Percentiles rank a stretch among this genome's conserved stretches.
Evolutionary conservation across 1,140 invertebrate genomes (phyloP).

Genomic region (Leucophenga varia): DNA sequence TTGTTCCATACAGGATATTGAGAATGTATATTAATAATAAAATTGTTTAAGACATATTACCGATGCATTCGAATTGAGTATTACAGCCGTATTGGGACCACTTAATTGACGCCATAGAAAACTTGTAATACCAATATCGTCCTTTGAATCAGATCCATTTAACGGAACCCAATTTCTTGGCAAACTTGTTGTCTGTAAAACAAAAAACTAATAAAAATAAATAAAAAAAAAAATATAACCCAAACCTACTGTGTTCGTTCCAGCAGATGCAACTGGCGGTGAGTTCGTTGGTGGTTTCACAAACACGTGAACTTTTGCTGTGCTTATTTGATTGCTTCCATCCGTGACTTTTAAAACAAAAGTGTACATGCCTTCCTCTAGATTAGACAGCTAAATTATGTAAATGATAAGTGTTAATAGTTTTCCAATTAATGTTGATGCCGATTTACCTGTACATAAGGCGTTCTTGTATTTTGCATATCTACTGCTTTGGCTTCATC

Average conservation of each 20-base stretch:
- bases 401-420: slow-evolving; percentile 1
- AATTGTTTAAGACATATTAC: slow-evolving; percentile 47
- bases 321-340: slow-evolving; percentile 80
- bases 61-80: slow-evolving; percentile 52
- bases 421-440: neutral
- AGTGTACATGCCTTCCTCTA: slow-evolving; percentile 92
- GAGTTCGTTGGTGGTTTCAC: slow-evolving; percentile 87
- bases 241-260: slow-evolving; percentile 55
- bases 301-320: slow-evolving; percentile 86
- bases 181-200: slow-evolving; percentile 72
- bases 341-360: slow-evolving; percentile 93
- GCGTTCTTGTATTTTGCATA: slow-evolving; percentile 90
- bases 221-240: neutral
- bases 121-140: slow-evolving; percentile 79
- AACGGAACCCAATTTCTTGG: slow-evolving; percentile 76
- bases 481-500: slow-evolving; percentile 84
- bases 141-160: slow-evolving; percentile 79
- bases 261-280: slow-evolving; percentile 73
- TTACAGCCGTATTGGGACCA: slow-evolving; percentile 64
- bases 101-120: slow-evolving; percentile 82
- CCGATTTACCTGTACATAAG: slow-evolving; percentile 64
- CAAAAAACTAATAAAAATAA: neutral
- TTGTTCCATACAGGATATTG: neutral
- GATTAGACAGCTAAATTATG: slow-evolving; percentile 72
- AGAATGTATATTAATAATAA: too few species aligned